Conservation (phyloP, 2,888 invertebrate genomes). For the Caenorhabditis imperialis region DNA sequence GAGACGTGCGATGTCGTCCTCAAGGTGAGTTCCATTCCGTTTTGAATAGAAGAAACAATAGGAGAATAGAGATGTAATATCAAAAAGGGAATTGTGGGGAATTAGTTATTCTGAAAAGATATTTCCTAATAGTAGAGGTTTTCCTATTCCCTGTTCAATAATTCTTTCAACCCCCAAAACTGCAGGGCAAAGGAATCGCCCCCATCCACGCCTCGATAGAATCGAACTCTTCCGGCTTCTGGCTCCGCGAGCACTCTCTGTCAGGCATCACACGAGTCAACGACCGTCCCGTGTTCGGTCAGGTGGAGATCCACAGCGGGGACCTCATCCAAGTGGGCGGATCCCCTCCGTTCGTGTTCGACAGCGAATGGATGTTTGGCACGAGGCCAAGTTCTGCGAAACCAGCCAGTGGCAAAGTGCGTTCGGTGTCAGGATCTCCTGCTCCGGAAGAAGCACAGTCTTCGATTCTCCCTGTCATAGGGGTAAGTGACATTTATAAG, state of each 20-base stretch:
- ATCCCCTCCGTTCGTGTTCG: slow-evolving; percentile 36
- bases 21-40: slow-evolving; percentile 31
- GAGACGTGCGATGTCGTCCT: slow-evolving; percentile 63
- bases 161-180: background rate
- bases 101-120: too few species aligned
- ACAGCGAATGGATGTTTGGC: slow-evolving; percentile 46
- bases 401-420: background rate
- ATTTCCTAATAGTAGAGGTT: too few species aligned
- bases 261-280: slow-evolving; percentile 62
- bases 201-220: slow-evolving; percentile 71
- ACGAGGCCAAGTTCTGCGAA: slow-evolving; percentile 34
- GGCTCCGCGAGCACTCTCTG: slow-evolving; percentile 66
- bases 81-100: too few species aligned
- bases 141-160: too few species aligned
- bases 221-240: slow-evolving; percentile 65
- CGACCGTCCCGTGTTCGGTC: slow-evolving; percentile 58
- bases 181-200: slow-evolving; percentile 57
- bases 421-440: background rate
- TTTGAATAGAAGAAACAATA: too few species aligned
- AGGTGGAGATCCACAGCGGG: slow-evolving; percentile 50
- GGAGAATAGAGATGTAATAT: too few species aligned
- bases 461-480: slow-evolving; percentile 14
- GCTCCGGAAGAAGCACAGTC: background rate
- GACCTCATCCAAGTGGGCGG: slow-evolving; percentile 57
- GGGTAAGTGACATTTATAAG: background rate